phyloP scores from a whole-genome alignment of 2,797 vertebrate genomes.

The Phoebastria nigripes region DNA sequence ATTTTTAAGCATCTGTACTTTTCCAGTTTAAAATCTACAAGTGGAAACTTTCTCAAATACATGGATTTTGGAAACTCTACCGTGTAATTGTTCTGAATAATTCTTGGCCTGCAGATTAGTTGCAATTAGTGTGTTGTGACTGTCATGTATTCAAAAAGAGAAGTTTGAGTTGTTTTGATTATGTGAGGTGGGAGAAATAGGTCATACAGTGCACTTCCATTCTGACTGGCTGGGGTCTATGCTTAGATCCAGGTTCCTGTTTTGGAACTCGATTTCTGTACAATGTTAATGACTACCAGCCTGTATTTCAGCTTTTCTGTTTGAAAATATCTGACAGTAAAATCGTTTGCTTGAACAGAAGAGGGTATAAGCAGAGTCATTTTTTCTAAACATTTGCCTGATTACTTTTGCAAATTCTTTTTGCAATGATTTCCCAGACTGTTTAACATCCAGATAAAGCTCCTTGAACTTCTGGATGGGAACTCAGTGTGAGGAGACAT shows the following conservation, averaged over 20 bases:
- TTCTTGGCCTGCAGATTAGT: background rate
- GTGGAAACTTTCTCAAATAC: background rate
- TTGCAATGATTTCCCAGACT: background rate
- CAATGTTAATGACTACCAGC: background rate
- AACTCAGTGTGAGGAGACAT: background rate
- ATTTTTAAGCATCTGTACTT: background rate
- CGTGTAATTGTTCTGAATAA: background rate
- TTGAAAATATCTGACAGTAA: background rate
- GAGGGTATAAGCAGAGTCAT: background rate
- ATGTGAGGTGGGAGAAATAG: background rate
- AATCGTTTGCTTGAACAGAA: background rate
- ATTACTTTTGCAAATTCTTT: conserved; percentile 35
- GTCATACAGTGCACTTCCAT: background rate
- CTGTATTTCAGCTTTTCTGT: background rate
- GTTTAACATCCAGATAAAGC: background rate
- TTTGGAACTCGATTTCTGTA: background rate
- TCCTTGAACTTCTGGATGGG: background rate
- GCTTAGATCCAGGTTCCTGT: background rate
- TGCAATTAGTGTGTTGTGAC: background rate
- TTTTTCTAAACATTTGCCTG: background rate
- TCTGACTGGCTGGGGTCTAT: background rate
- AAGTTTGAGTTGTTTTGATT: background rate
- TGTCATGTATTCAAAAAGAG: background rate
- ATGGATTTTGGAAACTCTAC: background rate
- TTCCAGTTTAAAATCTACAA: background rate